Conservation (phyloP, 2,797 vertebrate genomes). For the Lepilemur ruficaudatus region DNA sequence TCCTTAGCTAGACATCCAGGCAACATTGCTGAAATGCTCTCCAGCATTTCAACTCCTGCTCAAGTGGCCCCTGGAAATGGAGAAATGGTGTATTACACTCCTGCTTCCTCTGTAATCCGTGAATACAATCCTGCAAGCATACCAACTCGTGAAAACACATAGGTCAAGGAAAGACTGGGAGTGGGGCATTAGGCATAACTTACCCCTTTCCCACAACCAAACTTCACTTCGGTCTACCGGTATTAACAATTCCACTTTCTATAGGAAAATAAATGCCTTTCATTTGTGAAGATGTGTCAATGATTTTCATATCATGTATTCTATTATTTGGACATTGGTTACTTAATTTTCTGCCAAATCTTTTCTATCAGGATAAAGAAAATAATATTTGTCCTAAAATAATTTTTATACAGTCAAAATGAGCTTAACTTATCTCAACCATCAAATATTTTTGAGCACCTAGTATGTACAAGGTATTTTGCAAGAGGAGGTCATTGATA, state of each 20-base stretch:
- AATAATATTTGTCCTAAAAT: background rate
- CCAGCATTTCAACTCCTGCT: background rate
- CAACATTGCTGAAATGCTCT: background rate
- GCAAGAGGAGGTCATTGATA: background rate
- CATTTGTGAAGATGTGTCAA: background rate
- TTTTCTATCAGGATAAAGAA: background rate
- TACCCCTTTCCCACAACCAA: background rate
- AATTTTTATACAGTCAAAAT: background rate
- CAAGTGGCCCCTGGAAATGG: background rate
- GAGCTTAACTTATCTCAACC: background rate
- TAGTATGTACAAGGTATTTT: background rate
- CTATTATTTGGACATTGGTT: background rate
- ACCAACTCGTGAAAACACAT: background rate
- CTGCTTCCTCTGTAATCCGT: background rate
- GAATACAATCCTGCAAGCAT: background rate
- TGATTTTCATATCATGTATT: background rate
- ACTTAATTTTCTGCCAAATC: background rate
- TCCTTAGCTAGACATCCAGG: background rate
- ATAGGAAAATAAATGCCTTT: background rate
- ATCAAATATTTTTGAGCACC: background rate
- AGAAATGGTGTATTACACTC: background rate
- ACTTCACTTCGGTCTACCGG: background rate
- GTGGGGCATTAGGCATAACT: background rate
- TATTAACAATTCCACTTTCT: background rate
- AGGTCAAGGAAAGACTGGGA: background rate